Percentiles rank a stretch among this genome's conserved stretches.
These are phyloP conservation scores for Muricea muricata DNA, from an alignment of 92 coral and sea anemone species.

Conservation along the genomic window DNA sequence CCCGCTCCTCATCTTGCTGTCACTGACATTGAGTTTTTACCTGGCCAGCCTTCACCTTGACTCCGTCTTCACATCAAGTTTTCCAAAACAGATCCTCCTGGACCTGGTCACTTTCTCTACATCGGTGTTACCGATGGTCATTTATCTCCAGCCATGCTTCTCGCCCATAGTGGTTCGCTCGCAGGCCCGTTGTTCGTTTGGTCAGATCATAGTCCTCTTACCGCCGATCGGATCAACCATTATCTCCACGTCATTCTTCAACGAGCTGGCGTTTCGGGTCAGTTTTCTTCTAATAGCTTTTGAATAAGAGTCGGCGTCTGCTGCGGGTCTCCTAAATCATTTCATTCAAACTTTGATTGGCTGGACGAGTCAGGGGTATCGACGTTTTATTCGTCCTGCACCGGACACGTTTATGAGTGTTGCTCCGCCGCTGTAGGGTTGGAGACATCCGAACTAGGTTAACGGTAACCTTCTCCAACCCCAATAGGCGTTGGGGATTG, in stretches of 20 bases:
- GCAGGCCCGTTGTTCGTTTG: background rate
- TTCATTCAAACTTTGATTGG: background rate
- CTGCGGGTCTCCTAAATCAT: background rate
- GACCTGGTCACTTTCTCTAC: background rate
- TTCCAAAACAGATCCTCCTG: background rate
- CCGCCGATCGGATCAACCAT: background rate
- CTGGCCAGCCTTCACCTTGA: background rate
- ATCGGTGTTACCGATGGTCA: too few relatives aligned
- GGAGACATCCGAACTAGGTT: background rate
- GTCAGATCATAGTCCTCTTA: background rate
- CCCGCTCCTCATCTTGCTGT: background rate
- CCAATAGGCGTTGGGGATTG: background rate
- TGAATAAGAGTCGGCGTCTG: too few relatives aligned
- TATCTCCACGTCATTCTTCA: too few relatives aligned
- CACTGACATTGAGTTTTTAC: background rate
- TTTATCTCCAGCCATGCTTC: too few relatives aligned
- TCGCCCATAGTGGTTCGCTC: background rate
- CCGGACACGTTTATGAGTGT: background rate
- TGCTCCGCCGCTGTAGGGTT: background rate
- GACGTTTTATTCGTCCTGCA: background rate
- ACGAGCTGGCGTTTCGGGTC: too few relatives aligned
- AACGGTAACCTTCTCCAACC: background rate
- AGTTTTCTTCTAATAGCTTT: too few relatives aligned
- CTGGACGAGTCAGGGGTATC: background rate
- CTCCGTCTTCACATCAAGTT: background rate